A percentile compares a stretch with the other conserved stretches of the same genome.
phyloP scores from a whole-genome alignment of 1,140 invertebrate genomes.

The Drusus annulatus region DNA sequence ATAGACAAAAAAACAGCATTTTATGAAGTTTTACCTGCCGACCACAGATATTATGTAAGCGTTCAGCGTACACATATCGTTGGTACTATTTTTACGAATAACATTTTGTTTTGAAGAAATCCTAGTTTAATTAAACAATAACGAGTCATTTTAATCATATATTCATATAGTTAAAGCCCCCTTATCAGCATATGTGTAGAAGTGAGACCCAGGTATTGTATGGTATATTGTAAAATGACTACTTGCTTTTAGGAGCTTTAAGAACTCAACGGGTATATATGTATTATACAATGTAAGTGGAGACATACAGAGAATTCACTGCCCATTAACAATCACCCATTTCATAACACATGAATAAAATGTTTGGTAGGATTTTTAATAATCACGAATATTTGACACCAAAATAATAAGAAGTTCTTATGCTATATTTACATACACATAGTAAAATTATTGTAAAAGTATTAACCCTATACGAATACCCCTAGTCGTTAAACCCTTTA shows the following conservation, averaged over 20 bases:
- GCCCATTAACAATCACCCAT: conserved; percentile 33
- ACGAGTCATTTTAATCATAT: conserved; percentile 1
- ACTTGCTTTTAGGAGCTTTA: conserved; percentile 47
- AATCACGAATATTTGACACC: conserved; percentile 57
- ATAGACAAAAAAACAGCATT: no score
- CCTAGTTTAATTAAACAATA: conserved; percentile 21
- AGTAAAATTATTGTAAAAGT: conserved; percentile 45
- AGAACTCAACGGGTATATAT: conserved; percentile 11
- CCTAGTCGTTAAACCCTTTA: conserved; percentile 38
- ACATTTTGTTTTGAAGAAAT: background rate
- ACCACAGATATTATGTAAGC: no score
- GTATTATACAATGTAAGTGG: conserved; percentile 32
- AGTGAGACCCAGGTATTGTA: background rate
- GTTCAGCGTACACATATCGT: background rate
- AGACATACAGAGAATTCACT: conserved; percentile 30
- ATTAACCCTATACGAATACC: conserved; percentile 43
- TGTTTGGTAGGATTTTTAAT: conserved; percentile 49
- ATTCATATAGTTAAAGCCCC: conserved; percentile 5
- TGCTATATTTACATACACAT: conserved; percentile 59
- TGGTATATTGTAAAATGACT: background rate
- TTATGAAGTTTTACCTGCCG: no score
- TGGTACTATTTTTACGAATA: background rate
- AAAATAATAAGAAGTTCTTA: conserved; percentile 58
- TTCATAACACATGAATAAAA: conserved; percentile 23
- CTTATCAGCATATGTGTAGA: conserved; percentile 14